Percentiles rank a stretch among this genome's conserved stretches.
Conservation (phyloP, 1,140 invertebrate species). For the Liolophura sinensis region DNA sequence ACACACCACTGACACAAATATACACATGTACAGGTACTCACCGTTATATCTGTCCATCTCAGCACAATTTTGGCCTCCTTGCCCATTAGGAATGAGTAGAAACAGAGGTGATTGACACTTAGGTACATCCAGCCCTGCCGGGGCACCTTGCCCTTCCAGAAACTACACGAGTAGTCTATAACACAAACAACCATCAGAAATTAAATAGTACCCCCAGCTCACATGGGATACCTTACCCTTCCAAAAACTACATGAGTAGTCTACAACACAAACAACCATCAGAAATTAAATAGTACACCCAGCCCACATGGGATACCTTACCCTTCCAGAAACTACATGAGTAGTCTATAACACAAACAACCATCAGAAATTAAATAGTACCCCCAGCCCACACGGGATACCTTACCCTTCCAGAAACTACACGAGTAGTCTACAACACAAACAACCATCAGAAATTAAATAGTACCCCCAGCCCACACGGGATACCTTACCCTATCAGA, state of each 20-base stretch:
- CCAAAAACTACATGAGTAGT: slow-evolving; percentile 77
- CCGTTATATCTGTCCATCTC: slow-evolving; percentile 67
- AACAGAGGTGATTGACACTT: slow-evolving; percentile 93
- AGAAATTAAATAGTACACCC: slow-evolving; percentile 66
- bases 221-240: slow-evolving; percentile 83
- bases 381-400: slow-evolving; percentile 86
- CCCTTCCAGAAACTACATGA: slow-evolving; percentile 84
- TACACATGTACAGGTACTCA: slow-evolving; percentile 40
- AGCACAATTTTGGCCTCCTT: slow-evolving; percentile 86
- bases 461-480: slow-evolving; percentile 81
- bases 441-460: neutral
- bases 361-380: slow-evolving; percentile 50
- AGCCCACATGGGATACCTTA: slow-evolving; percentile 83
- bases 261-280: slow-evolving; percentile 20
- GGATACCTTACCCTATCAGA: slow-evolving; percentile 86
- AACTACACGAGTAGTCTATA: slow-evolving; percentile 72
- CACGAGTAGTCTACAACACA: slow-evolving; percentile 59
- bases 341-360: slow-evolving; percentile 46
- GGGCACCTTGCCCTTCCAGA: slow-evolving; percentile 89
- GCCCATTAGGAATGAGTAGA: slow-evolving; percentile 93
- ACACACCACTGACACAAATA: slow-evolving; percentile 6
- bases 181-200: neutral
- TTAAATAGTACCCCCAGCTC: slow-evolving; percentile 79
- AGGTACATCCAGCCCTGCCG: slow-evolving; percentile 95
- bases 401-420: slow-evolving; percentile 86